A percentile compares a stretch with the other conserved stretches of the same genome.
phyloP scores from a whole-genome alignment of 92 coral and sea anemone species.

The Virgularia gustaviana region DNA sequence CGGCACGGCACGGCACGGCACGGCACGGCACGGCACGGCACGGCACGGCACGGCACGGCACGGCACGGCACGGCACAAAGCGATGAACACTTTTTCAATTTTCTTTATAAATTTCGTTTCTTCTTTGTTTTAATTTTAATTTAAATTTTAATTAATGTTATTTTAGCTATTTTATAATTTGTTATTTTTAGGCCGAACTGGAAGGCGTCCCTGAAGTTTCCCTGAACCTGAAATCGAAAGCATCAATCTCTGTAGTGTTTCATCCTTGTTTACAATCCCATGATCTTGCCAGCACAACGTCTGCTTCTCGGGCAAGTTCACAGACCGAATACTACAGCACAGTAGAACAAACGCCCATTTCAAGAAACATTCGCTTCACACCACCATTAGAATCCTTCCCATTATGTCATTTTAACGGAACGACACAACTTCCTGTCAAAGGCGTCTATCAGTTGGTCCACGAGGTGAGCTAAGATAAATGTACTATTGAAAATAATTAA shows the following conservation, averaged over 20 bases:
- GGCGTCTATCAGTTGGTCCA: slow-evolving; percentile 87
- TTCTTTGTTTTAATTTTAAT: neutral
- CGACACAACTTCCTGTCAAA: slow-evolving; percentile 66
- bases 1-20: too few relatives aligned
- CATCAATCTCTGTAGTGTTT: slow-evolving; percentile 74
- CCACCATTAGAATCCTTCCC: slow-evolving; percentile 82
- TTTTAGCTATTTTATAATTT: neutral
- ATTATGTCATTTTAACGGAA: slow-evolving; percentile 78
- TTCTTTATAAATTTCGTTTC: neutral
- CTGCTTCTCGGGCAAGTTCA: slow-evolving; percentile 35
- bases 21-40: too few relatives aligned
- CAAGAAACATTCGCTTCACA: slow-evolving; percentile 71
- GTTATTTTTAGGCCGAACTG: slow-evolving; percentile 68
- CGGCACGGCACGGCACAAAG: too few relatives aligned
- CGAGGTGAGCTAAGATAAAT: too few relatives aligned
- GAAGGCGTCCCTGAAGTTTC: slow-evolving; percentile 93
- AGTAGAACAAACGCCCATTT: slow-evolving; percentile 54
- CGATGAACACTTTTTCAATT: too few relatives aligned
- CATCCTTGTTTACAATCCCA: slow-evolving; percentile 91
- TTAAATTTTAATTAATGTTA: neutral
- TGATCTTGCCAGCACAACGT: slow-evolving; percentile 57
- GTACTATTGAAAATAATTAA: too few relatives aligned
- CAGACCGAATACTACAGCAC: slow-evolving; percentile 52
- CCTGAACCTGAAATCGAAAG: slow-evolving; percentile 60
- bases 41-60: too few relatives aligned